These are phyloP conservation scores for Oostethus manadensis DNA, from an alignment of 2,113 vertebrate species.

Conservation along the genomic window DNA sequence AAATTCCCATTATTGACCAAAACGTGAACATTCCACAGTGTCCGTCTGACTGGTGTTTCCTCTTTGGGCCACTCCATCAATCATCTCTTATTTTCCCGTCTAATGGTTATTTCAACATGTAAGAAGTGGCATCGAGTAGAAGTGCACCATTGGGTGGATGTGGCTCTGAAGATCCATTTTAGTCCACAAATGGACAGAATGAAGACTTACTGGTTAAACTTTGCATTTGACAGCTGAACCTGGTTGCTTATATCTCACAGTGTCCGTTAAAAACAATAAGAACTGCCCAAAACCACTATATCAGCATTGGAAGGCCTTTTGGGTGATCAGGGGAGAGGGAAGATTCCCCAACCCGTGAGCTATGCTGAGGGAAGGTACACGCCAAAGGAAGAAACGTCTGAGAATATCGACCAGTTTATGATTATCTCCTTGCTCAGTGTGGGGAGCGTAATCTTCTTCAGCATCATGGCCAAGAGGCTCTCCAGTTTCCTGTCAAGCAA, in stretches of 20 bases:
- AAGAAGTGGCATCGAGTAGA: constrained; percentile 10
- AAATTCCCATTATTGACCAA: constrained; percentile 57
- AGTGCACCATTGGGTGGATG: neutral
- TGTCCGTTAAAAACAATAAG: neutral
- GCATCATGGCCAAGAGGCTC: too few species aligned
- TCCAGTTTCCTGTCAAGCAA: too few species aligned
- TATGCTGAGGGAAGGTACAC: neutral
- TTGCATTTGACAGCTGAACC: neutral
- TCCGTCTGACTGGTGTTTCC: constrained; percentile 51
- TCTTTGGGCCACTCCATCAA: constrained; percentile 43
- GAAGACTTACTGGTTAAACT: neutral
- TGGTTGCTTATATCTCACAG: neutral
- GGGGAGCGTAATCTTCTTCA: too few species aligned
- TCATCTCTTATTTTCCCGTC: constrained; percentile 44
- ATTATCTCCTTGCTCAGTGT: too few species aligned
- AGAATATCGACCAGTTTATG: neutral
- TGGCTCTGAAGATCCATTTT: neutral
- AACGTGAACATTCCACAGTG: constrained; percentile 41
- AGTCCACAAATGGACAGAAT: neutral
- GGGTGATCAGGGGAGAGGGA: constrained; percentile 3
- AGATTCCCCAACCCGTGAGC: neutral
- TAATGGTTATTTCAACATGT: constrained; percentile 26
- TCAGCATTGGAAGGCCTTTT: neutral
- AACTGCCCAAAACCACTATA: neutral
- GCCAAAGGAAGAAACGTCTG: neutral